A percentile compares a stretch with the other conserved stretches of the same genome.
Conservation (phyloP, 2,797 vertebrate species). For the Typhlichthys eigenmanni region DNA sequence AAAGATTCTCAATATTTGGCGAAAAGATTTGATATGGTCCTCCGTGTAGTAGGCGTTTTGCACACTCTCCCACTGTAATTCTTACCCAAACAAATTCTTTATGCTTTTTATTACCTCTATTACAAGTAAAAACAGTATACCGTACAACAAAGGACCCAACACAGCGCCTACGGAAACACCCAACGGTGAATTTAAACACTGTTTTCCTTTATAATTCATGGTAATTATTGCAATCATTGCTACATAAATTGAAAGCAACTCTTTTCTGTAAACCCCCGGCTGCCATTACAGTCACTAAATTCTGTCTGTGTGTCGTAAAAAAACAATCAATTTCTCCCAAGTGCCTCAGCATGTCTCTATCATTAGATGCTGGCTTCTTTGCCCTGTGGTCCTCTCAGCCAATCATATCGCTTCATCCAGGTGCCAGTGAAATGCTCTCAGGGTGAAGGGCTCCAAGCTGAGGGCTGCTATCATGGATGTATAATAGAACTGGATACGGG, state of each 20-base stretch:
- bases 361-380: constrained; percentile 51
- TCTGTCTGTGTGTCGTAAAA: constrained; percentile 61
- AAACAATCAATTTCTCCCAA: constrained; percentile 56
- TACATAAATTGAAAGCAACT: constrained; percentile 34
- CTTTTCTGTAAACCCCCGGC: constrained; percentile 37
- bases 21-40: too few relatives aligned
- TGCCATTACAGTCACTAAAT: constrained; percentile 68
- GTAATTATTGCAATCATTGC: constrained; percentile 55
- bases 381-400: constrained; percentile 53
- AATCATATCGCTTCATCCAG: constrained; percentile 67
- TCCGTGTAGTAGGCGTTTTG: too few relatives aligned
- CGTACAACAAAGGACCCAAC: too few relatives aligned
- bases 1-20: too few relatives aligned
- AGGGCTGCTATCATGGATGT: too few relatives aligned
- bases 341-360: constrained; percentile 51
- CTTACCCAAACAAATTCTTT: too few relatives aligned
- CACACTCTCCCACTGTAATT: too few relatives aligned
- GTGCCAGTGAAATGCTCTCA: constrained; percentile 53
- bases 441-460: not conserved
- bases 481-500: too few relatives aligned
- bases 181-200: constrained; percentile 18
- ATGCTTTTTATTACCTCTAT: too few relatives aligned
- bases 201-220: constrained; percentile 45
- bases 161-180: not conserved
- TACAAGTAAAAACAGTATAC: too few relatives aligned